Conservation (phyloP, 2,113 vertebrate genomes). For the Formicarius rufipectus region DNA sequence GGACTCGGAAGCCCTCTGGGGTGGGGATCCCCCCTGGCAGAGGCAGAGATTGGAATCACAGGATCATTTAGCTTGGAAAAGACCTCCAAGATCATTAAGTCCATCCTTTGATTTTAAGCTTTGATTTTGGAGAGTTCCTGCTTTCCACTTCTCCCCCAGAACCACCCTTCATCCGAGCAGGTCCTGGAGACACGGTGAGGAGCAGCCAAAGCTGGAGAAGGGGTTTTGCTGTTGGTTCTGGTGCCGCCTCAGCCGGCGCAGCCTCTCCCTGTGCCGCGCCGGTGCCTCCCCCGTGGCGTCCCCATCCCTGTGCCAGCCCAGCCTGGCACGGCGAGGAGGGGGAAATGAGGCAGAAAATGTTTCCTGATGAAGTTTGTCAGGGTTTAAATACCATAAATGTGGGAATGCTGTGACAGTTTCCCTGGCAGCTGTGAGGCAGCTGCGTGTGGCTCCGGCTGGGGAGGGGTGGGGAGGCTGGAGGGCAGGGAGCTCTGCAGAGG, state of each 20-base stretch:
- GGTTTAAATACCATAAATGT: background rate
- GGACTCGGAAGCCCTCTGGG: background rate
- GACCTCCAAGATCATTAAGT: rapidly evolving
- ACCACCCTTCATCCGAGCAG: background rate
- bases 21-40: background rate
- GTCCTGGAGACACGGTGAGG: background rate
- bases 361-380: slow-evolving; percentile 12
- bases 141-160: rapidly evolving
- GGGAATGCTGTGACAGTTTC: background rate
- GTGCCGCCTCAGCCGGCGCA: background rate
- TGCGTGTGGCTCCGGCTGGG: background rate
- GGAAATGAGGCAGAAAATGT: background rate
- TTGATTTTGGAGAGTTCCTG: background rate
- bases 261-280: background rate
- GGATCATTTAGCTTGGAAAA: rapidly evolving
- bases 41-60: rapidly evolving
- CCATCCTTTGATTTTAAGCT: rapidly evolving
- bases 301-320: background rate
- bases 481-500: no score
- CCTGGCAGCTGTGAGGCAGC: background rate
- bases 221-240: background rate
- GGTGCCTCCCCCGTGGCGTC: background rate
- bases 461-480: no score
- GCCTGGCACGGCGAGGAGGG: background rate
- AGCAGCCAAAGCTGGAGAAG: background rate